Base-by-base conservation (phyloP, 2,888 invertebrate genomes). In the Microctonus brassicae region DNA sequence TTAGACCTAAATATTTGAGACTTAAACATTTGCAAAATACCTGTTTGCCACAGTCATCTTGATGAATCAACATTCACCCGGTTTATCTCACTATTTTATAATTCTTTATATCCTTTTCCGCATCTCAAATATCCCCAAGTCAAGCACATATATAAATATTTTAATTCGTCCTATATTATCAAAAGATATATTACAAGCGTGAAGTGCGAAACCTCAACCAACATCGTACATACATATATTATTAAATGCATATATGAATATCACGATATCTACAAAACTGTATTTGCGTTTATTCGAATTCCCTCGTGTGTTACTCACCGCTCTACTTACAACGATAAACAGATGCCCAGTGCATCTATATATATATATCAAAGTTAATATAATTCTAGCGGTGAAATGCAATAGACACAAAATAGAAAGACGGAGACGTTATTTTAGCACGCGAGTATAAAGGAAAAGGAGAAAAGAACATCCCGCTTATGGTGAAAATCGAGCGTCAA, bases 401-500 rank as follows among this genome's bases (percentile, higher is more conserved):
- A 76, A 7, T 60, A 47, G 67, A 33, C 6, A 33, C 26, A 17
- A 52, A 61, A 60, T 24, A 20, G 26, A 39, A 33, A 26, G 34
- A 36, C 11, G 42, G 64, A 53, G 55, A 55, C 34, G 55, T 20
- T 9, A 17, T n/a, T 47, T 17, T 47, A 36, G 20, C 61, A 61
- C 61, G 29, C 33, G 13, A 11, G 36, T 62, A 66, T 39, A 64
- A 55, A 63, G 36, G 17, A 47, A 66, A 52, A 63, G 33, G 42
- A 33, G 61, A 39, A 57, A 24, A 47, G 53, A 63, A 61, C 26
- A 55, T 58, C 47, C 52, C 47, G 60, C 53, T n/a, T 47, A 66
- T 69, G 73, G 78, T 78, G 80, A 81, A 83, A 82, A 81, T 78
- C 78, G 77, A 81, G 77, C 74, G 75, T 79, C 77, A 76, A 74